phyloP scores from a whole-genome alignment of 1,140 invertebrate genomes.

The Tetramorium parvispinum region DNA sequence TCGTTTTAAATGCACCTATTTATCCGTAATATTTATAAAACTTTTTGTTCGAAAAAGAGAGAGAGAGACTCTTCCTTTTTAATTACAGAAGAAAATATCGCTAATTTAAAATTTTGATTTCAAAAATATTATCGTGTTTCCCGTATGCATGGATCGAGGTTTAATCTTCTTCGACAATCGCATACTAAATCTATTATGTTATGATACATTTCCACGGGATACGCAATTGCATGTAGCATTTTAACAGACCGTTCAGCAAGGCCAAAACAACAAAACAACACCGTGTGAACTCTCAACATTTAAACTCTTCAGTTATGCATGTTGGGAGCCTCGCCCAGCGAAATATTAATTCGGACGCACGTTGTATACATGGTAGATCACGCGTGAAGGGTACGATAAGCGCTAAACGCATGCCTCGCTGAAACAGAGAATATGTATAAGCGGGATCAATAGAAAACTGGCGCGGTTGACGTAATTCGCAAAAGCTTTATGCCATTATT shows the following conservation, averaged over 20 bases:
- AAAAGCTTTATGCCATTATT: slow-evolving; percentile 13
- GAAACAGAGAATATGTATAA: neutral
- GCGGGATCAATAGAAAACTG: slow-evolving; percentile 48
- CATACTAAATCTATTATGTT: slow-evolving; percentile 14
- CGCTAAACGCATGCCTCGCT: slow-evolving; percentile 19
- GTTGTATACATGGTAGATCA: slow-evolving; percentile 53
- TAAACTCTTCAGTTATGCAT: slow-evolving; percentile 44
- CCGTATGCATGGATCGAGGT: neutral
- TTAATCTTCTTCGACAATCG: slow-evolving; percentile 26
- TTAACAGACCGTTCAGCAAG: slow-evolving; percentile 25
- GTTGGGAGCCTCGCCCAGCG: slow-evolving; percentile 13
- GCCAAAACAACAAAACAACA: neutral
- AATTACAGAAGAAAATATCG: neutral
- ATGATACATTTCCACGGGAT: slow-evolving; percentile 10
- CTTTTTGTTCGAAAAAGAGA: neutral
- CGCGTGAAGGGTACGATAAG: slow-evolving; percentile 57
- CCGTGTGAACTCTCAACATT: slow-evolving; percentile 47
- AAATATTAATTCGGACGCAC: slow-evolving; percentile 55
- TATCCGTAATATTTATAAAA: neutral
- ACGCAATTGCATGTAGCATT: slow-evolving; percentile 7
- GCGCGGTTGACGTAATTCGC: slow-evolving; percentile 49
- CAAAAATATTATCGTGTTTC: neutral
- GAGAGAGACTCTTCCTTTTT: neutral
- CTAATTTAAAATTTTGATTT: slow-evolving; percentile 1
- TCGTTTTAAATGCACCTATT: neutral